Evolutionary conservation across 2,888 invertebrate species (phyloP), one percentile per base, ranked within the genome.

Genomic region (Patella ulyssiponensis): DNA sequence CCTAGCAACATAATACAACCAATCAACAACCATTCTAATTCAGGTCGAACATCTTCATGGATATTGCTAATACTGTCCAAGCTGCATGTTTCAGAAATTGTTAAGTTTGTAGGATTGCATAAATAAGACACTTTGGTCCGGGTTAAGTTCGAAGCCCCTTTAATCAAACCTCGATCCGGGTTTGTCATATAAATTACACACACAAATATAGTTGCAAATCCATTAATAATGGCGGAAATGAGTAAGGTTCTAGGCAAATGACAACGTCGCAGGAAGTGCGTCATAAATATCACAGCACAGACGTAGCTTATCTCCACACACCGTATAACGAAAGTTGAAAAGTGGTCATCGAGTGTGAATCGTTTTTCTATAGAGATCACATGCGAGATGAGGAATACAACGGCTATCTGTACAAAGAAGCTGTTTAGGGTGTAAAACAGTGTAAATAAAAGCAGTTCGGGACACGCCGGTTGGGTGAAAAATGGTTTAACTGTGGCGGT

Each of bases 171-270:
- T 11, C 64, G 20, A 20, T 64, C 64, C 9, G 9, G n/a, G n/a
- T 20, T 12, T 15, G n/a, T 20, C n/a, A 64, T 20, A 64, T 64
- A 64, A 7, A 64, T 20, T 20, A 64, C 9, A 64, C 64, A 64
- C 64, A 64, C 9, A 20, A 64, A 20, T 20, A 74, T 58, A 12
- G 20, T 64, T 15, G 74, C 56, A 17, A 74, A 23, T 27, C 74
- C 74, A 33, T 64, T 58, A 15, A 74, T 12, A 3, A 74, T 15
- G 15, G 58, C 56, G 9, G 27, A 44, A 27, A 12, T 20, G 44
- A 58, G 51, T n/a, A 64, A 51, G 44, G 64, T 51, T 20, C 64
- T 74, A 27, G 74, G 74, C 15, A 74, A n/a, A 20, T 74, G 54
- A 33, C 33, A 33, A 23, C 64, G 23, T 74, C 51, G 56, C 2